Evolutionary conservation across 2,797 vertebrate genomes (phyloP), one percentile per base, ranked within the genome.

Genomic region (Alca torda): DNA sequence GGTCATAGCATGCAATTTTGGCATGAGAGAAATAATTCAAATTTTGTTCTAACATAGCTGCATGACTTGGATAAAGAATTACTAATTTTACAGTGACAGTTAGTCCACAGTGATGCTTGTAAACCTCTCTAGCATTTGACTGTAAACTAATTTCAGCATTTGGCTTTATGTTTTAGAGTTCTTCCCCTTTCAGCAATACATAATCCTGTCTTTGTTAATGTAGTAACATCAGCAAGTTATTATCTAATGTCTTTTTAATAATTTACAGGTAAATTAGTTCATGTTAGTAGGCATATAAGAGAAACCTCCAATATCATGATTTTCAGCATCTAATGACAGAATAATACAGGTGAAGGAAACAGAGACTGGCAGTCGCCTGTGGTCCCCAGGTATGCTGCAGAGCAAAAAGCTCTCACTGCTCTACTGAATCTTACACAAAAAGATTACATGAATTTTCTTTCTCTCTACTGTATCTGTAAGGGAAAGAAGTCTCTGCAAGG

Each of bases 321-420:
- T 45, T 75, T 23, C 19, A 74, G 2, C 24, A 69, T 43, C 19
- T 51, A 60, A 16, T 61, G 69, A 63, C 51, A 65, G 53, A 65
- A 37, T 16, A 54, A 64, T 11, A 13, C 9, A 76, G 30, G 30
- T 35, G 41, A 59, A 59, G 26, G 53, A 45, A 81, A 24, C 3
- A 3, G 48, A 28, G 11, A 2, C 25, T 74, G 53, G 15, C 9
- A 21, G 26, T 5, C 6, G 2, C 0, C 53, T 20, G 11, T 87
- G 9, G 12, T 87, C 69, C 21, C 41, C 7, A 28, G 13, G 30
- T 30, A 11, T 7, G 9, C 7, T 28, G 64, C 16, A 50, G 33
- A 73, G 28, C 46, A 60, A 65, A 73, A 65, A 39, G 6, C 13
- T 89, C 25, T 87, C 13, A 3, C 11, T 61, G 1, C 6, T 37